Conservation (phyloP, 2,888 invertebrate species). For the Neria commutata region DNA sequence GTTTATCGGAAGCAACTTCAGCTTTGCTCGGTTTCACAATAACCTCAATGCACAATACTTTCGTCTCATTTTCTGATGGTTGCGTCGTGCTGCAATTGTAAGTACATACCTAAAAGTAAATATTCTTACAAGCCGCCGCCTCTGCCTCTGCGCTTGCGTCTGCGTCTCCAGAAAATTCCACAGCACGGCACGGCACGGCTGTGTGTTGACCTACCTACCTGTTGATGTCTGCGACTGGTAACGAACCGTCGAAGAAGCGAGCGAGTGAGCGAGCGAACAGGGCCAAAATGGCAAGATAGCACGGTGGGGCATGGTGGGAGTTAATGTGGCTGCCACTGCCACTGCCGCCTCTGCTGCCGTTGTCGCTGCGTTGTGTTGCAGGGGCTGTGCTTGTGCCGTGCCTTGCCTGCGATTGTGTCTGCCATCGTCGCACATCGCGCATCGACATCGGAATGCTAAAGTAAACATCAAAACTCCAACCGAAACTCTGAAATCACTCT, state of each 20-base stretch:
- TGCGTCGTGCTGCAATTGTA: too few species aligned
- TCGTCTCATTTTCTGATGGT: too few species aligned
- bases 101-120: too few species aligned
- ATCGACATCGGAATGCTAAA: slow-evolving; percentile 31
- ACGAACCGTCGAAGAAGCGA: neutral
- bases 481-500: slow-evolving; percentile 24
- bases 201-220: slow-evolving; percentile 17
- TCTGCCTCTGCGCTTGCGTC: slow-evolving; percentile 4
- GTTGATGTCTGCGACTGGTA: slow-evolving; percentile 14
- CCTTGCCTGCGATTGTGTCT: slow-evolving; percentile 7
- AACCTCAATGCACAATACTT: too few species aligned
- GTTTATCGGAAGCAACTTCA: too few species aligned
- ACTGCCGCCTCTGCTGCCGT: slow-evolving; percentile 2
- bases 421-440: slow-evolving; percentile 3
- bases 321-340: neutral
- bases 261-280: neutral
- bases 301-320: neutral
- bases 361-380: slow-evolving; percentile 12
- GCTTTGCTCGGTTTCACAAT: too few species aligned
- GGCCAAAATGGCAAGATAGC: slow-evolving; percentile 11
- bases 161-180: neutral
- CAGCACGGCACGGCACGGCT: too few species aligned
- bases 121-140: neutral
- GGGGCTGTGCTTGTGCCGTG: slow-evolving; percentile 5
- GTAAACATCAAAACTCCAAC: slow-evolving; percentile 27